Conservation (phyloP, 92 coral and sea anemone genomes). For the Umimayanthus kanabou region DNA sequence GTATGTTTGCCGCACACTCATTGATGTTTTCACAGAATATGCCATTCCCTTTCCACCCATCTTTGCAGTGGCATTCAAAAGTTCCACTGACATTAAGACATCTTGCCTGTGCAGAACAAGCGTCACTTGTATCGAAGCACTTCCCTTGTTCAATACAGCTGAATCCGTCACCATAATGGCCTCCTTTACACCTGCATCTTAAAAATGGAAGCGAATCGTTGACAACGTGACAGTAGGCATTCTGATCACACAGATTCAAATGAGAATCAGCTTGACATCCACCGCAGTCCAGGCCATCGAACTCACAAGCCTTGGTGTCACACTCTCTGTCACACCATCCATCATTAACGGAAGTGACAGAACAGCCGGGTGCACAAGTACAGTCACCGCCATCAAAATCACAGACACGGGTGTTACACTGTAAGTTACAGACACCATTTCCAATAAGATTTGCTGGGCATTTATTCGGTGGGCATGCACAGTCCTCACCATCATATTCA, state of each 20-base stretch:
- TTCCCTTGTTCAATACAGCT: constrained; percentile 61
- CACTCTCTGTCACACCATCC: constrained; percentile 63
- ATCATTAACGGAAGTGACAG: constrained; percentile 55
- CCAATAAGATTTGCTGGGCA: constrained; percentile 55
- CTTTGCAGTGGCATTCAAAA: constrained; percentile 60
- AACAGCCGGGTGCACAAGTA: constrained; percentile 60
- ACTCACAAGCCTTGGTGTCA: constrained; percentile 51
- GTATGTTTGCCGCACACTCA: constrained; percentile 48
- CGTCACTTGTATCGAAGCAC: constrained; percentile 47
- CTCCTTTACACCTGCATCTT: constrained; percentile 52
- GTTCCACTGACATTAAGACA: constrained; percentile 62
- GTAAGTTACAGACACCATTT: constrained; percentile 56
- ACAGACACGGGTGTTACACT: constrained; percentile 58
- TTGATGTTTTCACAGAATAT: constrained; percentile 64
- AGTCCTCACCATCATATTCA: constrained; percentile 58
- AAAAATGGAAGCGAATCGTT: constrained; percentile 51
- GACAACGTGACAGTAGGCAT: constrained; percentile 49
- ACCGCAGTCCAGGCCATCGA: constrained; percentile 72
- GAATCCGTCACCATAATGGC: constrained; percentile 67
- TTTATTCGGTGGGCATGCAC: constrained; percentile 50
- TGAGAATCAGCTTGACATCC: constrained; percentile 62
- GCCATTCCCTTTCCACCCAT: constrained; percentile 69
- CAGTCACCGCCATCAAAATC: constrained; percentile 74
- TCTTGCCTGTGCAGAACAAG: constrained; percentile 57
- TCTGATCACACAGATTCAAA: constrained; percentile 51